A percentile compares a stretch with the other conserved stretches of the same genome.
Evolutionary conservation across 1,140 invertebrate genomes (phyloP).

Genomic region (Olivierus martensii): DNA sequence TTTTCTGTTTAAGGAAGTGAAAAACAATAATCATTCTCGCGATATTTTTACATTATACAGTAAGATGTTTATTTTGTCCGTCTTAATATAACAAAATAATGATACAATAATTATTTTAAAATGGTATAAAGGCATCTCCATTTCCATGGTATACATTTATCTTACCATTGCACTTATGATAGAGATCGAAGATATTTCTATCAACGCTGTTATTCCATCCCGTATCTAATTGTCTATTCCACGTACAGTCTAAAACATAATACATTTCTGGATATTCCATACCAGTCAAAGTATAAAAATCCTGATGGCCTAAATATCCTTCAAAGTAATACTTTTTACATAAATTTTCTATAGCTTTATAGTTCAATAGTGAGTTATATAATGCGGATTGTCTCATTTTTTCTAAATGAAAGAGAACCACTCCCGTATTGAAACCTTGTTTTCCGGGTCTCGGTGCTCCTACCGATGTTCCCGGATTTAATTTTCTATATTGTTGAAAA

Average conservation of each 20-base stretch:
- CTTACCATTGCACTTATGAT: conserved; percentile 52
- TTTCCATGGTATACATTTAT: conserved; percentile 69
- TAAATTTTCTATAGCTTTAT: conserved; percentile 40
- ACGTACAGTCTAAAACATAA: conserved; percentile 58
- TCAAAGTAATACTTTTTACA: conserved; percentile 50
- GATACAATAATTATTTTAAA: too few relatives aligned
- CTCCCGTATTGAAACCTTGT: conserved; percentile 61
- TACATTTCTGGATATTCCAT: conserved; percentile 59
- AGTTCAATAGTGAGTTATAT: conserved; percentile 42
- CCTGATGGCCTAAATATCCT: conserved; percentile 73
- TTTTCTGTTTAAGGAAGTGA: too few relatives aligned
- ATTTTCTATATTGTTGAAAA: conserved; percentile 49
- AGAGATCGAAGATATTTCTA: conserved; percentile 53
- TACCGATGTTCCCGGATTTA: conserved; percentile 44
- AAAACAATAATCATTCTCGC: too few relatives aligned
- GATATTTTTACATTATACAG: too few relatives aligned
- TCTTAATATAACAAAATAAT: too few relatives aligned
- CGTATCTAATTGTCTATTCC: conserved; percentile 67
- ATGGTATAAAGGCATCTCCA: conserved; percentile 16
- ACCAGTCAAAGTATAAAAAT: conserved; percentile 63
- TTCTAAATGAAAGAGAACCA: conserved; percentile 56
- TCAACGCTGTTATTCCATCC: conserved; percentile 72
- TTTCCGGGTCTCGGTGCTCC: conserved; percentile 36
- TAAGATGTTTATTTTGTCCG: too few relatives aligned
- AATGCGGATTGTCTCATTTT: conserved; percentile 46